Base-by-base conservation (phyloP, 2,888 invertebrate genomes). In the Acholoe squamosa region DNA sequence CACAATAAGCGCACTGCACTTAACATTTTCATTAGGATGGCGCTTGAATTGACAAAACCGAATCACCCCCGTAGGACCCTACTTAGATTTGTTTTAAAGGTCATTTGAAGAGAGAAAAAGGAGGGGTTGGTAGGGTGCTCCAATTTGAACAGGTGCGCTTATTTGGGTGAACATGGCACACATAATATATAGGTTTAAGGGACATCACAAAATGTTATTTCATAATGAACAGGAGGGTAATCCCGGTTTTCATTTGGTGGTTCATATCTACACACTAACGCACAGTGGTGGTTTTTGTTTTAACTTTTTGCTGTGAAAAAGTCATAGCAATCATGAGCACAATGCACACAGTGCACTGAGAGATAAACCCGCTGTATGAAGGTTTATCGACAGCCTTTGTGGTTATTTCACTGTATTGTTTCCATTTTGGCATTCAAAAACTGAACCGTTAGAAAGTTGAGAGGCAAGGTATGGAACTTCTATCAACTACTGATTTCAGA, bases 371-470 rank as follows among this genome's bases (percentile, higher is more conserved):
- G 61, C n/a, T 61, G 5, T 43, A 12, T 61, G 5, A 19, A 61
- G 61, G 61, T 61, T 61, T 61, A n/a, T 14, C n/a, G 61, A 61
- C 61, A n/a, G 61, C n/a, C 61, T n/a, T 61, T 61, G 3, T 61
- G 61, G 61, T 14, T n/a, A 43, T 43, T 43, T 43, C 43, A 43
- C 3, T 43, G 10, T 43, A 43, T 3, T 43, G 10, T 43, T 3
- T 43, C 10, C 10, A n/a, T 61, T 61, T 61, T 19, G 61, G 61
- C 61, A 61, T 12, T n/a, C 7, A 61, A 61, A 12, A 19, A 61
- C 61, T 19, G 61, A 61, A 61, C 61, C 61, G 61, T 61, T 61
- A n/a, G 19, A 12, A 19, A 61, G 61, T 61, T 61, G 5, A 14
- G 61, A 61, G 43, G 43, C 10, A 43, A 7, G 43, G 43, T 10